Evolutionary conservation across 2,888 invertebrate genomes (phyloP).

Genomic region (Tenthredo notha): DNA sequence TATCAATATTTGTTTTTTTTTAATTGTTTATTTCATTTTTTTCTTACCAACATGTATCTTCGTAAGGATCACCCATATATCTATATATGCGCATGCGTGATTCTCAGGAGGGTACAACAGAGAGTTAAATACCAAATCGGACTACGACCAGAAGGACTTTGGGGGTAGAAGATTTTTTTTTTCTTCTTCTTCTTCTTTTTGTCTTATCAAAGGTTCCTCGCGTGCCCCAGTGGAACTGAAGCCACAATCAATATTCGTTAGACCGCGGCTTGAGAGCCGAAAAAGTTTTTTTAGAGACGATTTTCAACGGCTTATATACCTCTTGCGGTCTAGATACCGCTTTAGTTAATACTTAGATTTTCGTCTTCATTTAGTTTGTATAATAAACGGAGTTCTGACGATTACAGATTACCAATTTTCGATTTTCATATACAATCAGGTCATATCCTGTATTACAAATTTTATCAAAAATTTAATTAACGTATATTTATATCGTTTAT

Average conservation of each 20-base stretch:
- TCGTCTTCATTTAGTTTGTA: background rate
- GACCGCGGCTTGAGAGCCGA: constrained; percentile 16
- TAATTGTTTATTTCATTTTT: background rate
- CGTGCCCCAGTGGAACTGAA: background rate
- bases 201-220: constrained; percentile 20
- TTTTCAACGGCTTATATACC: constrained; percentile 21
- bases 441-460: background rate
- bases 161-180: background rate
- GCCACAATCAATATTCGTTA: constrained; percentile 36
- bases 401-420: constrained; percentile 2
- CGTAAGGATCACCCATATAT: background rate
- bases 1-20: background rate
- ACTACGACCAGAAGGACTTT: constrained; percentile 1
- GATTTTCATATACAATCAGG: background rate
- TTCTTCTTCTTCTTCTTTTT: background rate
- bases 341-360: background rate
- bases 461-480: background rate
- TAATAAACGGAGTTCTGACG: background rate
- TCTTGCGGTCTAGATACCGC: constrained; percentile 29
- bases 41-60: background rate
- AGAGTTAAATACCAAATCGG: constrained; percentile 22
- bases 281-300: constrained; percentile 35
- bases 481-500: background rate
- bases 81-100: constrained; percentile 5
- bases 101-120: background rate